A percentile compares a stretch with the other conserved stretches of the same genome.
These are phyloP conservation scores for Amphiprion ocellaris DNA, from an alignment of 2,113 vertebrate species.

Conservation along the genomic window DNA sequence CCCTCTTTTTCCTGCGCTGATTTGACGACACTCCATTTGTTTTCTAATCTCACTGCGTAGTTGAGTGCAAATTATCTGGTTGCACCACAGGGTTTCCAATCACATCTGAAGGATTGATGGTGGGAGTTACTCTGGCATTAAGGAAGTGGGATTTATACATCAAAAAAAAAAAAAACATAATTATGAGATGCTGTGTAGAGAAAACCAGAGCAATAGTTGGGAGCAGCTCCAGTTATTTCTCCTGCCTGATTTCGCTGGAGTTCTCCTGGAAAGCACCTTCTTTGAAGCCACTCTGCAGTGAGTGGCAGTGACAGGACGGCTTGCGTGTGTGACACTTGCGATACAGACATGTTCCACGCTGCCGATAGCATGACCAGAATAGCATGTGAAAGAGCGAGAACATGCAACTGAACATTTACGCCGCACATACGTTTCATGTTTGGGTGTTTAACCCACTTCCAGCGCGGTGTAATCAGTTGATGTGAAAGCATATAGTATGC, in stretches of 20 bases:
- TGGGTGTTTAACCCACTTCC: conserved; percentile 39
- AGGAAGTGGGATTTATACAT: conserved; percentile 50
- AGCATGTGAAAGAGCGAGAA: conserved; percentile 52
- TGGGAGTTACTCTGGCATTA: conserved; percentile 44
- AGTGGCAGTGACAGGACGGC: conserved; percentile 47
- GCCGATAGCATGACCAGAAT: conserved; percentile 70
- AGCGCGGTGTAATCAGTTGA: conserved; percentile 56
- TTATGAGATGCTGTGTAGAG: conserved; percentile 44
- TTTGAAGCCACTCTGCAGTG: conserved; percentile 31
- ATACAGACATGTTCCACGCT: conserved; percentile 30
- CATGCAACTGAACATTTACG: conserved; percentile 48
- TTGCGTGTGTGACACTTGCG: conserved; percentile 65
- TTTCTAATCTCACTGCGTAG: conserved; percentile 53
- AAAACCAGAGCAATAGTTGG: conserved; percentile 49
- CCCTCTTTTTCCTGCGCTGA: conserved; percentile 65
- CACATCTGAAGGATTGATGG: conserved; percentile 44
- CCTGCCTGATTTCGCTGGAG: conserved; percentile 18
- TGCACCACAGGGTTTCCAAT: conserved; percentile 53
- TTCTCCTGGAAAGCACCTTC: conserved; percentile 67
- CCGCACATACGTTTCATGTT: conserved; percentile 55
- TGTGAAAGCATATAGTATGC: conserved; percentile 54
- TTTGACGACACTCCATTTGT: conserved; percentile 64
- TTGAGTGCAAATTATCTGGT: conserved; percentile 59
- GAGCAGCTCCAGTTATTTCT: conserved; percentile 39
- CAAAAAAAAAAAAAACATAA: conserved; percentile 42